Base-by-base conservation (phyloP, 1,140 invertebrate genomes). In the Philopotamus ludificatus region DNA sequence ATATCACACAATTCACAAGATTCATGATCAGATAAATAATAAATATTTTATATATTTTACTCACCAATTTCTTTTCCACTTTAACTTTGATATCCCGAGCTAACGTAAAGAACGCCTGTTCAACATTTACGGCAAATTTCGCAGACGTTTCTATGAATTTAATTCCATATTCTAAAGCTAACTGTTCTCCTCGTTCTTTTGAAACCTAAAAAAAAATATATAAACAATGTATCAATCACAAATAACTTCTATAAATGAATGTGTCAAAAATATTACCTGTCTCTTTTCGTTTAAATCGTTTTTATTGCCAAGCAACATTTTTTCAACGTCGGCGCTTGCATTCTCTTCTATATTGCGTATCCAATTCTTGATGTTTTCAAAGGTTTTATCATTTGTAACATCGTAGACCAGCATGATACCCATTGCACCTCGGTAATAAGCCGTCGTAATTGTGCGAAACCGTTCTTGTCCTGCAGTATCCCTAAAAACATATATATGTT, bases 271-370 rank as follows among this genome's bases (percentile, higher is more conserved):
- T 70, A 86, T 89, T 65, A 99, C 95, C 74, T 94, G 90, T 81
- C 97, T 85, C 81, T 95, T 97, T 73, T 96, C 94, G 75, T 96
- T 92, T 91, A 99, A 96, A 84, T 99, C 97, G 88, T 95, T 98
- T 84, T 99, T 99, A 79, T 99, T 99, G 55, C 97, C 97, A 72
- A 99, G 83, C 73, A 99, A 95, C 97, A 99, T 99, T 80, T 98
- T 99, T 74, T 98, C 97, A 55, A 99, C 97, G 85, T 99, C 96
- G 83, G 98, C 97, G 84, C 96, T 98, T 18, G 97, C 97, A 85
- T 99, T 96, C 84, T 98, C 95, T 78, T 98, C 95, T 79, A 98
- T 98, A 81, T 98, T 97, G 77, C 95, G 84, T 70, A 98, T 87
- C 96, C 96, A 99, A 81, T 98, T 98, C 26, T 95, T 91, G 72